These are phyloP conservation scores for Dasyornis broadbenti DNA, from an alignment of 2,113 vertebrate species.

Conservation along the genomic window DNA sequence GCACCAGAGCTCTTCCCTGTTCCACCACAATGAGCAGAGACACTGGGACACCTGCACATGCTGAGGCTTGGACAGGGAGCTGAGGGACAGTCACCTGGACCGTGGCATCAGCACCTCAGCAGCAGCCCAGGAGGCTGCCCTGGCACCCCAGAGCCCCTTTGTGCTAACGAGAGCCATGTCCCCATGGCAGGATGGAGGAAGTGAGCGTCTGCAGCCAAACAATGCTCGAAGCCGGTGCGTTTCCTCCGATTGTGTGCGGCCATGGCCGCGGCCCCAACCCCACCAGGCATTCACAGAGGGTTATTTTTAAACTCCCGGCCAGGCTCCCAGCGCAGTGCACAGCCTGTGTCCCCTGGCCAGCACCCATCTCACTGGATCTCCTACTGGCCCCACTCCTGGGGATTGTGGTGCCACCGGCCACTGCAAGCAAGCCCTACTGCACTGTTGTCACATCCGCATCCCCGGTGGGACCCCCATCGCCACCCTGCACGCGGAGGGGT, in stretches of 20 bases:
- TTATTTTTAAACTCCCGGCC: conserved; percentile 37
- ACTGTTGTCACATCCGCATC: accelerated
- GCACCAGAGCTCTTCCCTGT: not conserved
- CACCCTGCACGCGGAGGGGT: accelerated
- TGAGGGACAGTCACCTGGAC: not conserved
- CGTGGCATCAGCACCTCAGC: not conserved
- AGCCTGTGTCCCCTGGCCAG: not conserved
- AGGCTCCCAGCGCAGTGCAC: not conserved
- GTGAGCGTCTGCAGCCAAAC: conserved; percentile 41
- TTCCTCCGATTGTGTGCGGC: conserved; percentile 62
- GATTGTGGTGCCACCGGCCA: accelerated
- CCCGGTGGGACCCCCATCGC: accelerated
- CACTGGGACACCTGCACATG: not conserved
- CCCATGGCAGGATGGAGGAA: conserved; percentile 25
- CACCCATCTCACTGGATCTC: accelerated
- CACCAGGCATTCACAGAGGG: conserved; percentile 4
- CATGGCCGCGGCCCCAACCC: not conserved
- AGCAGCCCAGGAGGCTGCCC: not conserved
- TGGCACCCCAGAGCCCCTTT: not conserved
- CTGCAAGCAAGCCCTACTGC: not conserved
- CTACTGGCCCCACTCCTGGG: accelerated
- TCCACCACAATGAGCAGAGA: accelerated
- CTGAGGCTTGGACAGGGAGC: too few relatives aligned
- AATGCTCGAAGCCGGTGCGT: conserved; percentile 27
- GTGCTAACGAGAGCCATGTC: not conserved